These are phyloP conservation scores for Capitella teleta DNA, from an alignment of 1,140 invertebrate species.

Conservation along the genomic window DNA sequence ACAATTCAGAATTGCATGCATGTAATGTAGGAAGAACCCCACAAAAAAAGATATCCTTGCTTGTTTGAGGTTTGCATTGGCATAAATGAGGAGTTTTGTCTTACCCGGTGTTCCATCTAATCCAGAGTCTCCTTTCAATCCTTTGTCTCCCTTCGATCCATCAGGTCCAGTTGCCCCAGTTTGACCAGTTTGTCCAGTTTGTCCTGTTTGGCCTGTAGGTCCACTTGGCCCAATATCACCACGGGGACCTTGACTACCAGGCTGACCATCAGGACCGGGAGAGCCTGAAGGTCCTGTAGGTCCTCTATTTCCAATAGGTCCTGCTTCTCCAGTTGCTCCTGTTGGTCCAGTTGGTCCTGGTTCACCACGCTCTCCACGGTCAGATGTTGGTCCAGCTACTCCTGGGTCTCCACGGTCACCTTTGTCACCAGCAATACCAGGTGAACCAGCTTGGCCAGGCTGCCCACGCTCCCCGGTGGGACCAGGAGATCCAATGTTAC, in stretches of 20 bases:
- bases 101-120: constrained; percentile 2
- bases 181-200: neutral
- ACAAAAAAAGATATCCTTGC: no score
- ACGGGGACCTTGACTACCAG: neutral
- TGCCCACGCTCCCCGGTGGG: neutral
- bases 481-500: constrained; percentile 3
- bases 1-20: no score
- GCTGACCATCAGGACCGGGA: neutral
- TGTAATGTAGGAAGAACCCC: no score
- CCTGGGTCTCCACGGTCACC: no score
- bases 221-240: constrained; percentile 1
- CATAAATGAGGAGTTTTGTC: no score
- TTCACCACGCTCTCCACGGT: neutral
- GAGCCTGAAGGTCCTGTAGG: neutral
- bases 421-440: neutral
- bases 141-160: neutral
- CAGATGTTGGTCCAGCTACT: no score
- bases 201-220: neutral
- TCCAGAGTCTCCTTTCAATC: constrained; percentile 1
- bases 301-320: constrained; percentile 3
- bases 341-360: neutral
- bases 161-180: neutral
- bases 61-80: no score
- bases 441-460: no score
- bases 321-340: neutral